These are phyloP conservation scores for Notocelia uddmanniana DNA, from an alignment of 2,888 invertebrate genomes.

Conservation along the genomic window DNA sequence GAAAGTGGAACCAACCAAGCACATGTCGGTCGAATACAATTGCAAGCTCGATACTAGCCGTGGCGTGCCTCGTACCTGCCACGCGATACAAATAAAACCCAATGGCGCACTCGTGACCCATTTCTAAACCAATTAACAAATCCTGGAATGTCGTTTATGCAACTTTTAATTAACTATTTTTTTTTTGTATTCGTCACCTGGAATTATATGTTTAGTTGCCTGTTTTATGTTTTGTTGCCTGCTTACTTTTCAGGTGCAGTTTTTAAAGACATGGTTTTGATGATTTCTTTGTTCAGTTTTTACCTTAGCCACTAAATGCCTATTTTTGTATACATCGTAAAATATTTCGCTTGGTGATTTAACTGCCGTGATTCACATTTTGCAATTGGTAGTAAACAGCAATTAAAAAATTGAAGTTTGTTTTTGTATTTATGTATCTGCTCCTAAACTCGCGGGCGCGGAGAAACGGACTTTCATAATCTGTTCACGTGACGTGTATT, in stretches of 20 bases:
- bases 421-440: too few relatives aligned
- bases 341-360: too few relatives aligned
- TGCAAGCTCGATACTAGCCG: slow-evolving; percentile 19
- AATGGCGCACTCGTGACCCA: slow-evolving; percentile 39
- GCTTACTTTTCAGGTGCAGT: background rate
- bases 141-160: slow-evolving; percentile 38
- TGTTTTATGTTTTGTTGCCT: too few relatives aligned
- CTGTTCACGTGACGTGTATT: background rate
- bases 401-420: too few relatives aligned
- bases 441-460: background rate
- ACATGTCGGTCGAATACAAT: slow-evolving; percentile 42
- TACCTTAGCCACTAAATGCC: too few relatives aligned
- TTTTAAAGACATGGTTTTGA: too few relatives aligned
- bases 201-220: background rate
- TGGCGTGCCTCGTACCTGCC: slow-evolving; percentile 42
- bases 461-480: background rate
- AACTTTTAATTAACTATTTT: slow-evolving; percentile 39
- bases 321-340: too few relatives aligned
- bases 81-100: slow-evolving; percentile 45
- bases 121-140: slow-evolving; percentile 44
- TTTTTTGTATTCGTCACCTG: slow-evolving; percentile 5
- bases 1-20: slow-evolving; percentile 35
- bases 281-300: too few relatives aligned
- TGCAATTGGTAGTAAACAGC: too few relatives aligned
- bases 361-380: too few relatives aligned